Percentiles rank a stretch among this genome's conserved stretches.
These are phyloP conservation scores for Phalacrocorax brasilianus DNA, from an alignment of 2,113 vertebrate genomes.

Conservation along the genomic window DNA sequence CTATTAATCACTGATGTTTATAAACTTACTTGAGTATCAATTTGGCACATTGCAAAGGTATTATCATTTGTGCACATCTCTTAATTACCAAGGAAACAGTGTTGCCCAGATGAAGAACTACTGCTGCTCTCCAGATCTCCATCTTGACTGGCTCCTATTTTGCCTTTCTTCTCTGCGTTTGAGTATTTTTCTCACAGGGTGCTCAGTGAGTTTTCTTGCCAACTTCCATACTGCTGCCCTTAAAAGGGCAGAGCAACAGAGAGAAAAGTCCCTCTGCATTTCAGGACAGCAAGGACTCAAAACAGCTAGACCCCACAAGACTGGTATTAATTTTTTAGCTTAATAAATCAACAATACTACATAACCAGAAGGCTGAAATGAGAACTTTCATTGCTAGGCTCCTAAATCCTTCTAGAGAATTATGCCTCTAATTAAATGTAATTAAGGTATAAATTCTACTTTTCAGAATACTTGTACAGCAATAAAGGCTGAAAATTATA, in stretches of 20 bases:
- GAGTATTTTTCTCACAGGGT: slow-evolving; percentile 53
- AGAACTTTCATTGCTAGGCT: not conserved
- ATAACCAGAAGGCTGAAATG: not conserved
- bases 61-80: not conserved
- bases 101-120: not conserved
- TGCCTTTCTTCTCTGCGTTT: not conserved
- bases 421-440: not conserved
- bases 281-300: slow-evolving; percentile 34
- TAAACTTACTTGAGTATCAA: not conserved
- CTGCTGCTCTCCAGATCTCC: not conserved
- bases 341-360: slow-evolving; percentile 29
- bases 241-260: slow-evolving; percentile 54
- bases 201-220: slow-evolving; percentile 41
- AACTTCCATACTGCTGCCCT: slow-evolving; percentile 51
- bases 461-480: not conserved
- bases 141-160: not conserved
- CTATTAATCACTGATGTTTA: not conserved
- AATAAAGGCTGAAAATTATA: not conserved
- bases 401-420: not conserved
- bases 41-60: not conserved
- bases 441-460: not conserved
- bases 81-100: not conserved
- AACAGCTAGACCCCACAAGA: slow-evolving; percentile 28
- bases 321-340: slow-evolving; percentile 8
- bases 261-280: slow-evolving; percentile 38